phyloP scores from a whole-genome alignment of 2,888 invertebrate genomes.

The Hedychridium roseum region DNA sequence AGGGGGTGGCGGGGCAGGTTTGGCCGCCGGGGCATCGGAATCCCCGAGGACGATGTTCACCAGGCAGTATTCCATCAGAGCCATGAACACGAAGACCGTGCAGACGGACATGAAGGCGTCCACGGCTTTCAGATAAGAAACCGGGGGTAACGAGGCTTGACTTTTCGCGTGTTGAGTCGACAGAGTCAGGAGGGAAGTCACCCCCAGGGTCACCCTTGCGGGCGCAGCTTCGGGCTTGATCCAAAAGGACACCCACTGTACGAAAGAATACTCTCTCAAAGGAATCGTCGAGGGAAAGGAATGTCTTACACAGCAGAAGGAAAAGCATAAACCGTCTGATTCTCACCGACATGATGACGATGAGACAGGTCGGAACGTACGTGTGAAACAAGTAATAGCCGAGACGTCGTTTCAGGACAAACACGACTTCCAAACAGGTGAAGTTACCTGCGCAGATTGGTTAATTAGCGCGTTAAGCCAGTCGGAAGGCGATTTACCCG shows the following conservation, averaged over 20 bases:
- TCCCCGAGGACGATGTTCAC: conserved; percentile 87
- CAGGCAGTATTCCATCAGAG: conserved; percentile 90
- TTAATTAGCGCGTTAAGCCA: conserved; percentile 12
- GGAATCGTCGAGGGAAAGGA: not conserved
- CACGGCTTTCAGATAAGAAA: conserved; percentile 91
- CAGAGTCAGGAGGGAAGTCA: conserved; percentile 86
- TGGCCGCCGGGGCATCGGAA: conserved; percentile 70
- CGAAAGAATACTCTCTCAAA: conserved; percentile 23
- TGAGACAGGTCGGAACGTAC: conserved; percentile 91
- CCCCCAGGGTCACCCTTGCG: conserved; percentile 90
- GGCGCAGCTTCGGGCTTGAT: conserved; percentile 95
- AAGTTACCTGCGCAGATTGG: conserved; percentile 76
- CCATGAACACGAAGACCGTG: conserved; percentile 93
- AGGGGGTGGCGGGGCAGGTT: conserved; percentile 58
- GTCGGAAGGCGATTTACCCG: no score
- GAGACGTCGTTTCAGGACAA: conserved; percentile 85
- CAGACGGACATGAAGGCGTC: conserved; percentile 94
- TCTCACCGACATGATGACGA: conserved; percentile 92
- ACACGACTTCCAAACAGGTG: conserved; percentile 90
- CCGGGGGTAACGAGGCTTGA: conserved; percentile 90
- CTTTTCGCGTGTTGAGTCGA: conserved; percentile 94
- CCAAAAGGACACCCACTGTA: conserved; percentile 93
- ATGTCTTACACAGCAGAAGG: not conserved
- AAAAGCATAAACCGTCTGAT: not conserved
- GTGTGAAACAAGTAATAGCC: conserved; percentile 94